Percentiles rank a stretch among this genome's conserved stretches.
Evolutionary conservation across 2,797 vertebrate genomes (phyloP).

Genomic region (Propithecus deckenii): DNA sequence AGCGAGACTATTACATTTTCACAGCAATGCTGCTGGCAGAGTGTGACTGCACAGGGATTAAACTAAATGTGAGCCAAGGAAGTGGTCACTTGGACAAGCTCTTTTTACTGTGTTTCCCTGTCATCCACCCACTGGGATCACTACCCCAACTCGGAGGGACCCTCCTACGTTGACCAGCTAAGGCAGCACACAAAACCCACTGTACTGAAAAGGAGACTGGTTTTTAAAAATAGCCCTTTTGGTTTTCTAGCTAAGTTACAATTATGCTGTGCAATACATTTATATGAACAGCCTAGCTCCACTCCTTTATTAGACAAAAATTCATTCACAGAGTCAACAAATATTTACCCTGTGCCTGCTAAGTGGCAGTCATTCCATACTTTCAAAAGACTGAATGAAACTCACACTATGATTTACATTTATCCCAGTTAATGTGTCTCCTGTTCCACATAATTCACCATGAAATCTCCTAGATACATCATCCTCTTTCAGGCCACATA

Average conservation of each 20-base stretch:
- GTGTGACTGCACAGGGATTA: conserved; percentile 42
- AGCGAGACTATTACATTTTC: conserved; percentile 46
- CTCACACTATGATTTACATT: conserved; percentile 50
- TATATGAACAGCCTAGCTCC: conserved; percentile 55
- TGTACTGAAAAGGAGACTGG: conserved; percentile 47
- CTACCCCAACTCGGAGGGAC: conserved; percentile 21
- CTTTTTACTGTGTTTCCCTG: conserved; percentile 56
- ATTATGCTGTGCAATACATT: conserved; percentile 68
- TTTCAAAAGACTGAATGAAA: conserved; percentile 66
- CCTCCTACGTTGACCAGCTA: conserved; percentile 57
- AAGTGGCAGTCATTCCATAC: conserved; percentile 56
- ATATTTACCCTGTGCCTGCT: conserved; percentile 59
- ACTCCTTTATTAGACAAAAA: conserved; percentile 67
- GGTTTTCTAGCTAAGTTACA: conserved; percentile 71
- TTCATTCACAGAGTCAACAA: conserved; percentile 69
- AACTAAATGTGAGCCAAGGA: conserved; percentile 62
- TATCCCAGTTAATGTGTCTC: not conserved
- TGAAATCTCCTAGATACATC: not conserved
- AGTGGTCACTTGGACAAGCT: conserved; percentile 55
- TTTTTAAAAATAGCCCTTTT: conserved; percentile 71
- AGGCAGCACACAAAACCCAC: conserved; percentile 47
- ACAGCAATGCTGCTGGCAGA: conserved; percentile 52
- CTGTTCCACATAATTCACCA: conserved; percentile 10
- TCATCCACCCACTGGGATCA: conserved; percentile 64
- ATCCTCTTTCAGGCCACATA: not conserved